Percentiles rank a stretch among this genome's conserved stretches.
Conservation (phyloP, 2,888 invertebrate species). For the Netelia inedita region DNA sequence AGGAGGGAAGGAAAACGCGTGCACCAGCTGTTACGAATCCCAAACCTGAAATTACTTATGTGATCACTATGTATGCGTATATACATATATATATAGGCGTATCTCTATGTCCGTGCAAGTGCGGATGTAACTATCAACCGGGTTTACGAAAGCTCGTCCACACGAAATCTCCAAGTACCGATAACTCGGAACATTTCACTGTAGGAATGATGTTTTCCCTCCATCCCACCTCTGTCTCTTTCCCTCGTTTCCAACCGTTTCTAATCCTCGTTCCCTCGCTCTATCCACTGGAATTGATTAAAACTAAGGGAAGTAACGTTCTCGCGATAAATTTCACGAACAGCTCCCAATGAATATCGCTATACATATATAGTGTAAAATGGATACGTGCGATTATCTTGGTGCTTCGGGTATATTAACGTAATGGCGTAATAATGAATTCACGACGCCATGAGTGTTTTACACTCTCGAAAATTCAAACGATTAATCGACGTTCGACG, state of each 20-base stretch:
- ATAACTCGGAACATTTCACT: conserved; percentile 28
- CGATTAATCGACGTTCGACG: too few species aligned
- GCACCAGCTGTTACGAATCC: conserved; percentile 45
- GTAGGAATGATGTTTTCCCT: not conserved
- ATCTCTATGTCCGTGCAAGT: too few species aligned
- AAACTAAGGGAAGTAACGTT: conserved; percentile 1
- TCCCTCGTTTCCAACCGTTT: not conserved
- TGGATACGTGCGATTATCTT: too few species aligned
- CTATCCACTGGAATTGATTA: not conserved
- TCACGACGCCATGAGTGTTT: too few species aligned
- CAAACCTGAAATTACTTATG: conserved; percentile 45
- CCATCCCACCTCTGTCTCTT: not conserved
- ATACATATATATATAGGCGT: not conserved
- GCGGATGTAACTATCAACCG: not conserved
- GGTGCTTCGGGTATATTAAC: too few species aligned
- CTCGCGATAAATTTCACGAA: not conserved
- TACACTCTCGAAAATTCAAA: too few species aligned
- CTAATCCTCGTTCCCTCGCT: not conserved
- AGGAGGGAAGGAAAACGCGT: conserved; percentile 10
- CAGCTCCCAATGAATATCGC: too few species aligned
- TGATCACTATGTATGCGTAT: not conserved
- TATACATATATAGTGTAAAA: too few species aligned
- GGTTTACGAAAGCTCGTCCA: not conserved
- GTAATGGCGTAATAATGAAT: too few species aligned
- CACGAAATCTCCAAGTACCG: conserved; percentile 29